Conservation (phyloP, 2,113 vertebrate genomes). For the Mellivora capensis region DNA sequence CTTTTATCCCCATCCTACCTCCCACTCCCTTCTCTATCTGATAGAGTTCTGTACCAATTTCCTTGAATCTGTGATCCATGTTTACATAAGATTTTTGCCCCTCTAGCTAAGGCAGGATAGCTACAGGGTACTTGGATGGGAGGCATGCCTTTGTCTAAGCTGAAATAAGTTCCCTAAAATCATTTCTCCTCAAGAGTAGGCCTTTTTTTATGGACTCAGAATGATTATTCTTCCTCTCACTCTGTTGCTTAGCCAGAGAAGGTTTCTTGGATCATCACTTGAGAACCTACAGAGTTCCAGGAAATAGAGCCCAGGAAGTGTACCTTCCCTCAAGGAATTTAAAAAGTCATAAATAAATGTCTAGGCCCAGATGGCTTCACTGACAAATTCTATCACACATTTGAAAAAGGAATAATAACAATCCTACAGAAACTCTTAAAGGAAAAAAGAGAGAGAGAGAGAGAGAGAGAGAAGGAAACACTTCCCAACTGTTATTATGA, state of each 20-base stretch:
- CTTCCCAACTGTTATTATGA: background rate
- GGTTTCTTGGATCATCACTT: background rate
- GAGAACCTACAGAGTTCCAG: background rate
- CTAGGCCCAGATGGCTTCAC: background rate
- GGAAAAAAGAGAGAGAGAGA: background rate
- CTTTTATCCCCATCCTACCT: background rate
- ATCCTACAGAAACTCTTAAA: background rate
- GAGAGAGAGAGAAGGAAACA: background rate
- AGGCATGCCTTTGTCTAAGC: background rate
- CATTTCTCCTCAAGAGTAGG: background rate
- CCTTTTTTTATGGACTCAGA: background rate
- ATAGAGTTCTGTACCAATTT: background rate
- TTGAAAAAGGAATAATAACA: background rate
- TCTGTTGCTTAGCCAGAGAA: background rate
- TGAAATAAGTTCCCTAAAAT: background rate
- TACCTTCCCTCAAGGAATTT: background rate
- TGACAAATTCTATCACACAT: background rate
- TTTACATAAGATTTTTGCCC: background rate
- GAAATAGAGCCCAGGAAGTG: background rate
- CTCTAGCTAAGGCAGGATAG: background rate
- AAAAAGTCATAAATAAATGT: background rate
- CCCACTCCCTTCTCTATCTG: background rate
- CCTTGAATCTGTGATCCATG: background rate
- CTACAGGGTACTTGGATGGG: background rate
- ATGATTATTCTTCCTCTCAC: background rate